Percentiles rank a stretch among this genome's conserved stretches.
Conservation (phyloP, 2,113 vertebrate species). For the Ameiurus melas region DNA sequence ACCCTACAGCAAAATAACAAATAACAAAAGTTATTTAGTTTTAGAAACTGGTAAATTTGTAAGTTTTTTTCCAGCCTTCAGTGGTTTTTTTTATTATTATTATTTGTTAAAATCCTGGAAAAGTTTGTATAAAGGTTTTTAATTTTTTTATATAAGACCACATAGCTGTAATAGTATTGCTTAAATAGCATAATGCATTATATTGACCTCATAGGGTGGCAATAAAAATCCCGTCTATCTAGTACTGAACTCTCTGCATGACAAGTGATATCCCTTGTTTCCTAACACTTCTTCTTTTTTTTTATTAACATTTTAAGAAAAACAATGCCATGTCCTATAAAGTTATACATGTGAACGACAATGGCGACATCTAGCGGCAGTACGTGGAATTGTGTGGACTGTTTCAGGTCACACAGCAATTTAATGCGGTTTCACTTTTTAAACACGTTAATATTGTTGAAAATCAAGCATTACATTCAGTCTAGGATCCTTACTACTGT, state of each 20-base stretch:
- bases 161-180: neutral
- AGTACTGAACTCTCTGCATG: neutral
- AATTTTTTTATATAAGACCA: neutral
- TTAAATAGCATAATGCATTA: neutral
- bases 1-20: too few relatives aligned
- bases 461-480: neutral
- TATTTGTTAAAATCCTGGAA: neutral
- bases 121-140: neutral
- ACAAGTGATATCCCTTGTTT: neutral
- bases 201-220: neutral
- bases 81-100: neutral
- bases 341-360: neutral
- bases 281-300: neutral
- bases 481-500: neutral
- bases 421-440: too few relatives aligned
- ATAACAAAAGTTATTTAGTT: neutral
- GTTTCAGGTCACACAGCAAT: neutral
- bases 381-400: neutral
- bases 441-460: neutral
- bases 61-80: neutral
- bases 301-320: neutral
- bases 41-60: neutral
- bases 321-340: neutral
- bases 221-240: neutral
- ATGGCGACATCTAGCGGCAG: constrained; percentile 27